A percentile compares a stretch with the other conserved stretches of the same genome.
Conservation (phyloP, 2,113 vertebrate species). For the Grallaria varia region DNA sequence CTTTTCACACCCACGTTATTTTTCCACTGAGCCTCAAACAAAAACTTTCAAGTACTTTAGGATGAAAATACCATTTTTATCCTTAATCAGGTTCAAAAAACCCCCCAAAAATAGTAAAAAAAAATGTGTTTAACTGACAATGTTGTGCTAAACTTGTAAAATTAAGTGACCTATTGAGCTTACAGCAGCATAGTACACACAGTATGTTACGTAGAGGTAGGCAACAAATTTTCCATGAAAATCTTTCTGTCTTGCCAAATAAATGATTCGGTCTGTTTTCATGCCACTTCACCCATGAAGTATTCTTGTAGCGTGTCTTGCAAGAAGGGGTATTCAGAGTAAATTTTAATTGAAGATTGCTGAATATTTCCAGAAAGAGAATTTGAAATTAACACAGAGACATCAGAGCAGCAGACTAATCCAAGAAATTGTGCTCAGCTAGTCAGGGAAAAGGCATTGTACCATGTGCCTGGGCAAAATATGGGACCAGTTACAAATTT, state of each 20-base stretch:
- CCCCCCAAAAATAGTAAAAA: fast-evolving
- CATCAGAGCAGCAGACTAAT: neutral
- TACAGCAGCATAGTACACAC: neutral
- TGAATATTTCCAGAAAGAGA: slow-evolving; percentile 25
- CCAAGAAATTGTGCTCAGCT: neutral
- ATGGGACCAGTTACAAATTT: neutral
- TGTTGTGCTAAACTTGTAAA: neutral
- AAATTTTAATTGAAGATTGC: slow-evolving; percentile 15
- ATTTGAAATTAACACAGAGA: neutral
- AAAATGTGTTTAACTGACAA: neutral
- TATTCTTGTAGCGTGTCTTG: neutral
- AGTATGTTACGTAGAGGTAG: neutral
- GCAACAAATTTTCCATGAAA: neutral
- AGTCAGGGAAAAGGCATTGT: neutral
- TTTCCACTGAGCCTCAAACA: neutral
- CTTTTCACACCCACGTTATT: neutral
- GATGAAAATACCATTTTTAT: neutral
- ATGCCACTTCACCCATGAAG: neutral
- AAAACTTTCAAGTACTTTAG: neutral
- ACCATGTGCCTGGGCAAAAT: neutral
- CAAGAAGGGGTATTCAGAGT: neutral
- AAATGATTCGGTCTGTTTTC: neutral
- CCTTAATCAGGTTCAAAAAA: neutral
- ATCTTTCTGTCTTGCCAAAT: neutral
- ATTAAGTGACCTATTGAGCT: neutral